These are phyloP conservation scores for Phylloscopus trochilus DNA, from an alignment of 2,113 vertebrate species.

Conservation along the genomic window DNA sequence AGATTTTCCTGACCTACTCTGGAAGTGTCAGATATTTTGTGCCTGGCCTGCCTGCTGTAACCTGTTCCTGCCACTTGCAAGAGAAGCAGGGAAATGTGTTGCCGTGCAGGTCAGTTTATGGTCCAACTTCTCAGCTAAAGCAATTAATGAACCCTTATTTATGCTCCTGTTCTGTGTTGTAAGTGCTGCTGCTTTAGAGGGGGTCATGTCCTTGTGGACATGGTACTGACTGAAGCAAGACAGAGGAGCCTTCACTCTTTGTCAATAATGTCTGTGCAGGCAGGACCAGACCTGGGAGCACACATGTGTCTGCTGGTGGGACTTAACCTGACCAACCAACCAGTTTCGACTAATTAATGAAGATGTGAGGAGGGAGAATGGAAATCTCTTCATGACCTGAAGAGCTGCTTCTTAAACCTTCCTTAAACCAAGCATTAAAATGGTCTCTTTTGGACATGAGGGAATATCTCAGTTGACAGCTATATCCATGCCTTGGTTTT, in stretches of 20 bases:
- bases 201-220: accelerated
- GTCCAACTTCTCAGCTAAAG: not conserved
- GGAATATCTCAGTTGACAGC: not conserved
- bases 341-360: not conserved
- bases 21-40: not conserved
- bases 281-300: not conserved
- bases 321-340: not conserved
- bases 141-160: not conserved
- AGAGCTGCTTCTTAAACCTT: not conserved
- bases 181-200: not conserved
- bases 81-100: not conserved
- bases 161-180: not conserved
- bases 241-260: not conserved
- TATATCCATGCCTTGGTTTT: not conserved
- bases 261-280: accelerated
- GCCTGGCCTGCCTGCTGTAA: not conserved
- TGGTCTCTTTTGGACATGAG: not conserved
- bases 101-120: not conserved
- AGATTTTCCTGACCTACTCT: not conserved
- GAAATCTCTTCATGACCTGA: not conserved
- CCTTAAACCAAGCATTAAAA: not conserved
- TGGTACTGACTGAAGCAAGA: not conserved
- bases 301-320: accelerated
- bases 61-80: not conserved
- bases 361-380: not conserved